Percentiles rank a stretch among this genome's conserved stretches.
Conservation (phyloP, 2,888 invertebrate species). For the Cephonodes hylas region DNA sequence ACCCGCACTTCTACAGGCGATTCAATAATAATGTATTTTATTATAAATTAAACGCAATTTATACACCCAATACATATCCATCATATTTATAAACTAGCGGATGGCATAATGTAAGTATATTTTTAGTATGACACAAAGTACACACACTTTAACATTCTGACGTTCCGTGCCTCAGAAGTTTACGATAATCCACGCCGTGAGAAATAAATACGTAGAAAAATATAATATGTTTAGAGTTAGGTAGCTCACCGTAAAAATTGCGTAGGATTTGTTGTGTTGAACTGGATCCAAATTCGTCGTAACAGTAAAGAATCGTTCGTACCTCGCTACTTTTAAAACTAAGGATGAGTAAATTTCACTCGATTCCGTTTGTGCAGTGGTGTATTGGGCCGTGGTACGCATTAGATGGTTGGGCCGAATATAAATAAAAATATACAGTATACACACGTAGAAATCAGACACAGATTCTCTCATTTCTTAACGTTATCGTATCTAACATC, state of each 20-base stretch:
- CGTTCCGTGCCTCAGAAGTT: neutral
- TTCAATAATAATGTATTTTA: too few species aligned
- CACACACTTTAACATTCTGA: neutral
- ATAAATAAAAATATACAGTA: constrained; percentile 61
- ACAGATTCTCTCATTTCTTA: constrained; percentile 67
- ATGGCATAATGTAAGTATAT: neutral
- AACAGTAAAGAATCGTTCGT: constrained; percentile 37
- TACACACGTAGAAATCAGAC: constrained; percentile 60
- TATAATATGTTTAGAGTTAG: constrained; percentile 1
- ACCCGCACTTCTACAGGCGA: too few species aligned
- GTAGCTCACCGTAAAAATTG: constrained; percentile 16
- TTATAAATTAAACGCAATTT: too few species aligned
- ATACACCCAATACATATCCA: too few species aligned
- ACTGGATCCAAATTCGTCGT: constrained; percentile 49
- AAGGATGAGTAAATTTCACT: constrained; percentile 43
- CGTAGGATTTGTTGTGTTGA: constrained; percentile 48
- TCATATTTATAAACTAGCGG: neutral
- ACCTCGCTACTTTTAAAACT: constrained; percentile 35
- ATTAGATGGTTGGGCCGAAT: constrained; percentile 51
- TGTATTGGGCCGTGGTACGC: constrained; percentile 53
- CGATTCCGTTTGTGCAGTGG: constrained; percentile 49
- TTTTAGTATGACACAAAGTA: constrained; percentile 4
- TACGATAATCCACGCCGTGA: constrained; percentile 4
- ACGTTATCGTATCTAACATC: constrained; percentile 56
- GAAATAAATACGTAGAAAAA: constrained; percentile 1